These are phyloP conservation scores for Marisa cornuarietis DNA, from an alignment of 1,140 invertebrate species.

Conservation along the genomic window DNA sequence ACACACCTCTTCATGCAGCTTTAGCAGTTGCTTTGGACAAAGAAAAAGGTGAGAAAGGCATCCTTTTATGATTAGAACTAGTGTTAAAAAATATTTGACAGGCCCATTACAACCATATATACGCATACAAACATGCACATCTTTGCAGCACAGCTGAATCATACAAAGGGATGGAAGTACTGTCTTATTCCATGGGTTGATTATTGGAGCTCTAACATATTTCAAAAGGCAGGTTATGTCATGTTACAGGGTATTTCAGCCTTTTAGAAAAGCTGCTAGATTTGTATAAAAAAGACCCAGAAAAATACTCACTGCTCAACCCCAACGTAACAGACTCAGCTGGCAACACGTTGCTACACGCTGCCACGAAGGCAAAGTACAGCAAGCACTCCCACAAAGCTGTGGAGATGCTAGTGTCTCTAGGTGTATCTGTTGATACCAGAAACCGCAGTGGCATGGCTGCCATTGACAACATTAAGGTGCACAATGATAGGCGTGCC, in stretches of 20 bases:
- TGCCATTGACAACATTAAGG: constrained; percentile 44
- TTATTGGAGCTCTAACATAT: no score
- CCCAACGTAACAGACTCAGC: constrained; percentile 33
- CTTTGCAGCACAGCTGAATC: no score
- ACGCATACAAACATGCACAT: no score
- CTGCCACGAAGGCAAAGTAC: constrained; percentile 41
- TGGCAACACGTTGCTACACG: constrained; percentile 50
- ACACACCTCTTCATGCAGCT: constrained; percentile 53
- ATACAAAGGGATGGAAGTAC: no score
- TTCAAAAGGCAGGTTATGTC: no score
- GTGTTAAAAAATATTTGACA: no score
- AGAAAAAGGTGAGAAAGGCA: constrained; percentile 42
- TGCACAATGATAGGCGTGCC: constrained; percentile 46
- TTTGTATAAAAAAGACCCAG: constrained; percentile 35
- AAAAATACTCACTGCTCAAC: constrained; percentile 37
- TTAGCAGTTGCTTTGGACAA: constrained; percentile 42
- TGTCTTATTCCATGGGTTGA: no score
- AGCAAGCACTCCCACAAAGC: constrained; percentile 44
- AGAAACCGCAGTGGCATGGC: constrained; percentile 46
- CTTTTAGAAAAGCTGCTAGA: constrained; percentile 46
- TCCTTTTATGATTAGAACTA: not conserved
- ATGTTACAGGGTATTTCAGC: constrained; percentile 26
- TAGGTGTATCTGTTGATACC: constrained; percentile 36
- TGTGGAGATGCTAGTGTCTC: constrained; percentile 44
- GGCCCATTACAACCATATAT: no score